These are phyloP conservation scores for Oreochromis grahami DNA, from an alignment of 2,797 vertebrate species.

Conservation along the genomic window DNA sequence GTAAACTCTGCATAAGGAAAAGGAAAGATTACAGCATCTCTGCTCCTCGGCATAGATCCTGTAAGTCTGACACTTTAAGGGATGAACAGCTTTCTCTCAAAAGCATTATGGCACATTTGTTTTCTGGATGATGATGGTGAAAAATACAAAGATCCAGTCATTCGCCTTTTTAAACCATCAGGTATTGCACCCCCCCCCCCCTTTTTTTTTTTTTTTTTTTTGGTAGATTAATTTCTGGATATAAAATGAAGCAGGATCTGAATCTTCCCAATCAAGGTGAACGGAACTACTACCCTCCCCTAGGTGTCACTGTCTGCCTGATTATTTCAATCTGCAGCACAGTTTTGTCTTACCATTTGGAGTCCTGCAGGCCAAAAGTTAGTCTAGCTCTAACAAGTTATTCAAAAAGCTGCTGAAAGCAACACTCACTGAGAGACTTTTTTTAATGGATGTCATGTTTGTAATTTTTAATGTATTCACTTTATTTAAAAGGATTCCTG, in stretches of 20 bases:
- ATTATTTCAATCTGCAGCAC: slow-evolving; percentile 3
- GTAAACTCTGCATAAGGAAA: background rate
- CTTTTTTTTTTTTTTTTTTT: background rate
- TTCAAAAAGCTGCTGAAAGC: background rate
- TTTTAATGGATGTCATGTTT: background rate
- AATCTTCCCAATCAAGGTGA: background rate
- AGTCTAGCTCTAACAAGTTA: background rate
- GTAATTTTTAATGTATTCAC: background rate
- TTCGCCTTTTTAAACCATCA: background rate
- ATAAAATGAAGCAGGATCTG: background rate
- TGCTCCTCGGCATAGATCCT: background rate
- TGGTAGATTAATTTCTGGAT: too few species aligned
- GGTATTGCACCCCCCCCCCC: fast-evolving
- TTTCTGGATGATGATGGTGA: background rate
- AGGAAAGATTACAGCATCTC: background rate
- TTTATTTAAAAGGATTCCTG: background rate
- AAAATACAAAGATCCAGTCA: background rate
- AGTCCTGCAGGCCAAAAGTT: background rate
- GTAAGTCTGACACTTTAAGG: background rate
- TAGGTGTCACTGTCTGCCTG: slow-evolving; percentile 60
- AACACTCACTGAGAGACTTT: background rate
- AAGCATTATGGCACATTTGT: background rate
- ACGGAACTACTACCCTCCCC: background rate
- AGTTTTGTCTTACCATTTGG: background rate
- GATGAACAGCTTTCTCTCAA: background rate